A percentile compares a stretch with the other conserved stretches of the same genome.
phyloP scores from a whole-genome alignment of 1,140 invertebrate species.

The Cherax quadricarinatus region DNA sequence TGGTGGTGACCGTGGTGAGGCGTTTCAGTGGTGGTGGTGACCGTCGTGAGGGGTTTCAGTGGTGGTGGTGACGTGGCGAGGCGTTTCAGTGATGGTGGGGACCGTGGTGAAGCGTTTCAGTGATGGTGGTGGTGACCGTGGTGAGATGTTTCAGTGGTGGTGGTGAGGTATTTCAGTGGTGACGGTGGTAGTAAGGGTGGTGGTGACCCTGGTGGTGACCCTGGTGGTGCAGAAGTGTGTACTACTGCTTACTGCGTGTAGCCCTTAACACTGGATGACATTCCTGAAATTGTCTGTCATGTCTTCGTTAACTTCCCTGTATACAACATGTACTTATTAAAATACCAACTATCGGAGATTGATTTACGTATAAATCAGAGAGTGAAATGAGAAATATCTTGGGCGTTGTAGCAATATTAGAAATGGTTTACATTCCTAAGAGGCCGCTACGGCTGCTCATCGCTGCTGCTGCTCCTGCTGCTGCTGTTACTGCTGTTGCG shows the following conservation, averaged over 20 bases:
- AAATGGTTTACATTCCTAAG: not conserved
- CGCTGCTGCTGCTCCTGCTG: not conserved
- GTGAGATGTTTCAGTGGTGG: too few species aligned
- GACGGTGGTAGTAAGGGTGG: too few species aligned
- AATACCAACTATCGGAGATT: not conserved
- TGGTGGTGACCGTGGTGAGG: too few species aligned
- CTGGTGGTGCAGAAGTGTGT: too few species aligned
- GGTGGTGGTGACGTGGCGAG: too few species aligned
- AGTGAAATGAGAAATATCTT: not conserved
- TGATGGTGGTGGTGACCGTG: too few species aligned
- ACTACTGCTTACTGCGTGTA: not conserved
- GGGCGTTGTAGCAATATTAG: constrained; percentile 5
- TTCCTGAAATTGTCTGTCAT: not conserved
- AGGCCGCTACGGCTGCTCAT: not conserved
- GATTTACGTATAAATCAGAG: not conserved
- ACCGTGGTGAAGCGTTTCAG: too few species aligned
- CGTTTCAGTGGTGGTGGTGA: too few species aligned
- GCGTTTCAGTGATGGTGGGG: too few species aligned
- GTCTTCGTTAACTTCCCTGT: not conserved
- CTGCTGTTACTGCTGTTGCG: not conserved
- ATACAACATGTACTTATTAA: not conserved
- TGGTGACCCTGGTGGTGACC: too few species aligned
- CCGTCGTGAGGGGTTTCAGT: too few species aligned
- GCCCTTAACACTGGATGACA: not conserved
- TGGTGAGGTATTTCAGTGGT: too few species aligned